A percentile compares a stretch with the other conserved stretches of the same genome.
Evolutionary conservation across 2,113 vertebrate genomes (phyloP).

Genomic region (Odocoileus virginianus): DNA sequence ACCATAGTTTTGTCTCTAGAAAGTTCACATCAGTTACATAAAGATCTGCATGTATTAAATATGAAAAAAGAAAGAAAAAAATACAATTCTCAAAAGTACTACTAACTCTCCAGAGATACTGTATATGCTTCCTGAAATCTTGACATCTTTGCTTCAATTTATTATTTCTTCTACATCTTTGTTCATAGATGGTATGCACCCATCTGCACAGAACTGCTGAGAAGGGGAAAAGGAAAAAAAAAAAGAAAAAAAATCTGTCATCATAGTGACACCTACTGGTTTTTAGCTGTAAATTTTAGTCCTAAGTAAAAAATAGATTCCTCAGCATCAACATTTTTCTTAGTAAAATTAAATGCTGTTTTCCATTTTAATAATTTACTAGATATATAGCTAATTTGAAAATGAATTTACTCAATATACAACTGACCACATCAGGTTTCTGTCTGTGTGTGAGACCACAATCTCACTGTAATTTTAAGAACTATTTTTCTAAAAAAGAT

Average conservation of each 20-base stretch:
- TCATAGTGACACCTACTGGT: constrained; percentile 68
- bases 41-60: not conserved
- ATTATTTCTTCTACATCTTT: not conserved
- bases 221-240: not conserved
- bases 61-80: not conserved
- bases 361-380: not conserved
- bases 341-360: constrained; percentile 12
- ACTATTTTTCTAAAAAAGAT: not conserved
- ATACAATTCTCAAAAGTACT: not conserved
- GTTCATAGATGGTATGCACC: not conserved
- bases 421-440: not conserved
- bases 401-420: not conserved
- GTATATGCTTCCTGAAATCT: not conserved
- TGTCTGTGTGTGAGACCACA: not conserved
- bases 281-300: not conserved
- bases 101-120: not conserved
- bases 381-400: not conserved
- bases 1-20: not conserved
- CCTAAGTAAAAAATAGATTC: not conserved
- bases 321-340: not conserved
- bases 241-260: not conserved
- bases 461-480: not conserved
- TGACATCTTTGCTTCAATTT: not conserved
- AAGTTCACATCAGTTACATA: not conserved
- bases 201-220: not conserved